Conservation (phyloP, 2,797 vertebrate genomes). For the Ara ararauna region DNA sequence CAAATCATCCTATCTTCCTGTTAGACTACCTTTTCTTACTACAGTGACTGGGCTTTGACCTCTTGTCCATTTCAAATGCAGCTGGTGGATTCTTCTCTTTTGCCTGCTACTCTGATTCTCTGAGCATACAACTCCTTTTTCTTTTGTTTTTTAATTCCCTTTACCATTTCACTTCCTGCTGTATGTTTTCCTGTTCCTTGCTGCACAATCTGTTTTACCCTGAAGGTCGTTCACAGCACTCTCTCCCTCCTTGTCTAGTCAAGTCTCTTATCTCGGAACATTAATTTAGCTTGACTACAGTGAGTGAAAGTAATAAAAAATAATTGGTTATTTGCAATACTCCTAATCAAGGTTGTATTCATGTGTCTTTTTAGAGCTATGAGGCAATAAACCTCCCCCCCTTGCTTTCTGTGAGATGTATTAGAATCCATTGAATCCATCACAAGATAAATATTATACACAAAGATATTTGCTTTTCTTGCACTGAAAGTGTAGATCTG, state of each 20-base stretch:
- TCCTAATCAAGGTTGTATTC: conserved; percentile 53
- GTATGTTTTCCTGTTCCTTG: background rate
- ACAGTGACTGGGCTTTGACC: background rate
- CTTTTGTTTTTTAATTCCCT: background rate
- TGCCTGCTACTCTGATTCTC: background rate
- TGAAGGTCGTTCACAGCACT: background rate
- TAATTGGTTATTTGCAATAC: conserved; percentile 48
- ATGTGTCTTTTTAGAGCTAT: conserved; percentile 6
- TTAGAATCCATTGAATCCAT: background rate
- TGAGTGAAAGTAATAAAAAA: conserved; percentile 53
- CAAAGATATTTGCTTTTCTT: background rate
- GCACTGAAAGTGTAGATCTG: background rate
- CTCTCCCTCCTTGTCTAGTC: background rate
- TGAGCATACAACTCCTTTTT: background rate
- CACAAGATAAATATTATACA: background rate
- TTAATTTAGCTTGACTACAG: conserved; percentile 55
- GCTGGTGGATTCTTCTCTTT: background rate
- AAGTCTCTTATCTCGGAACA: conserved; percentile 30
- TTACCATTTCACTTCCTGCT: background rate
- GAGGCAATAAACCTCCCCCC: background rate
- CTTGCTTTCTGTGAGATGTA: background rate
- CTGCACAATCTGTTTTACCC: background rate
- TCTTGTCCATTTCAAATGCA: background rate
- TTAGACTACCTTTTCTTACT: background rate
- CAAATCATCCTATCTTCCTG: background rate